phyloP scores from a whole-genome alignment of 2,888 invertebrate genomes.

The Aphodius sticticus region DNA sequence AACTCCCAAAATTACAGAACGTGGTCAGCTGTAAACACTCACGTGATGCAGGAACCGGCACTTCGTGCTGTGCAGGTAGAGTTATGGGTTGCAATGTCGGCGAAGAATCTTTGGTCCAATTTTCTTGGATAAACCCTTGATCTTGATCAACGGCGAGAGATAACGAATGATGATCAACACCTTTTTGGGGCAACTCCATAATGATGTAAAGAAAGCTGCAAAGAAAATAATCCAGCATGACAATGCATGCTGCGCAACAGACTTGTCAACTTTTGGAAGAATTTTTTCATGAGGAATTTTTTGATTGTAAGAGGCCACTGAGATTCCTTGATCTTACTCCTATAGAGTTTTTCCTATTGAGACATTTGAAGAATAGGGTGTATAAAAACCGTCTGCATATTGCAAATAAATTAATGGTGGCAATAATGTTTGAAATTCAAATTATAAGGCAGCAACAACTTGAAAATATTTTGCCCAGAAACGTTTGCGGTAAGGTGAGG shows the following conservation, averaged over 20 bases:
- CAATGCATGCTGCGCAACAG: slow-evolving; percentile 30
- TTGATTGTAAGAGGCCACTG: slow-evolving; percentile 12
- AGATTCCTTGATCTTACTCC: too few relatives aligned
- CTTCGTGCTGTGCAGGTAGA: slow-evolving; percentile 36
- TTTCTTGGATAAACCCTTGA: slow-evolving; percentile 34
- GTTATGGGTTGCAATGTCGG: slow-evolving; percentile 34
- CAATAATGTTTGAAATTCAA: not conserved
- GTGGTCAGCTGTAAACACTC: slow-evolving; percentile 39
- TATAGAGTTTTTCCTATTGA: not conserved
- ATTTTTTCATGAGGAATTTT: slow-evolving; percentile 29
- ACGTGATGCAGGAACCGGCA: slow-evolving; percentile 27
- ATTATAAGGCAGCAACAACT: not conserved
- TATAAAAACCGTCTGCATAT: not conserved
- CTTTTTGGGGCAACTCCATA: slow-evolving; percentile 31
- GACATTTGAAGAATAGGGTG: slow-evolving; percentile 12
- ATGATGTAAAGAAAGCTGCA: slow-evolving; percentile 34
- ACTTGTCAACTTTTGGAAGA: slow-evolving; percentile 19
- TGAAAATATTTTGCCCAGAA: not conserved
- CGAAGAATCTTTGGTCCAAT: slow-evolving; percentile 35
- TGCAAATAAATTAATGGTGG: not conserved
- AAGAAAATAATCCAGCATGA: slow-evolving; percentile 33
- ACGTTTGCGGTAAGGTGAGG: too few relatives aligned
- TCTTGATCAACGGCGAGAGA: slow-evolving; percentile 28
- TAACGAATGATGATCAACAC: slow-evolving; percentile 27
- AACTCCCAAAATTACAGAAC: too few relatives aligned